Conservation (phyloP, 2,797 vertebrate species). For the Fistularia commersonii region DNA sequence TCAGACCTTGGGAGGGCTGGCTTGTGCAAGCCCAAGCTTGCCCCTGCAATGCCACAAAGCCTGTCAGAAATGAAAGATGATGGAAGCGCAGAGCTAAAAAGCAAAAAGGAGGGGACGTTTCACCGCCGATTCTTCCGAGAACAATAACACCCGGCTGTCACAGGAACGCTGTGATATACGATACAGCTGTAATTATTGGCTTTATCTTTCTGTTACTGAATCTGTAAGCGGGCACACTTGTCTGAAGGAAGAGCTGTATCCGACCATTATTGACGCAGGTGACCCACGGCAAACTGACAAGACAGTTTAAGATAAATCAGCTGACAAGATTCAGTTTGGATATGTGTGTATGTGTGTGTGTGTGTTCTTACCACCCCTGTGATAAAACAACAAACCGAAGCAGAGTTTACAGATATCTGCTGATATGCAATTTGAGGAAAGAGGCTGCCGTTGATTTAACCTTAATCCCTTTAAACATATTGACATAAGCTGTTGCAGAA, state of each 20-base stretch:
- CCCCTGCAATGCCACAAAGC: constrained; percentile 58
- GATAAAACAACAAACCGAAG: constrained; percentile 32
- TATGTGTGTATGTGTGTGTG: constrained; percentile 7
- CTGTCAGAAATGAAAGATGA: constrained; percentile 64
- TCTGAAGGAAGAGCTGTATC: constrained; percentile 51
- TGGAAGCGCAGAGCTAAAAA: constrained; percentile 20
- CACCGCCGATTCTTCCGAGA: constrained; percentile 22
- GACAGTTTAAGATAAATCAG: constrained; percentile 36
- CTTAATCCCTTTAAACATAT: constrained; percentile 37
- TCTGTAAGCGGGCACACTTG: constrained; percentile 23
- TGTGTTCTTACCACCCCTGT: constrained; percentile 22
- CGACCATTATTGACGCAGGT: constrained; percentile 48
- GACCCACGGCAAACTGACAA: constrained; percentile 41
- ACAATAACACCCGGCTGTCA: constrained; percentile 29
- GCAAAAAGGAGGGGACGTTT: constrained; percentile 22
- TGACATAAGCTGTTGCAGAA: constrained; percentile 35
- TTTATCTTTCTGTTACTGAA: constrained; percentile 16
- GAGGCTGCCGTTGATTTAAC: constrained; percentile 34
- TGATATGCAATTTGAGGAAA: constrained; percentile 39
- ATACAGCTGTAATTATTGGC: constrained; percentile 28
- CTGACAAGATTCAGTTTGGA: constrained; percentile 15
- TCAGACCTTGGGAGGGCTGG: constrained; percentile 73
- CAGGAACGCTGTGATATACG: constrained; percentile 40
- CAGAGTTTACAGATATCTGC: constrained; percentile 31
- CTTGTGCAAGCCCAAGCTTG: constrained; percentile 69